Evolutionary conservation across 92 coral and sea anemone genomes (phyloP).

Genomic region (Palythoa caribaeorum): DNA sequence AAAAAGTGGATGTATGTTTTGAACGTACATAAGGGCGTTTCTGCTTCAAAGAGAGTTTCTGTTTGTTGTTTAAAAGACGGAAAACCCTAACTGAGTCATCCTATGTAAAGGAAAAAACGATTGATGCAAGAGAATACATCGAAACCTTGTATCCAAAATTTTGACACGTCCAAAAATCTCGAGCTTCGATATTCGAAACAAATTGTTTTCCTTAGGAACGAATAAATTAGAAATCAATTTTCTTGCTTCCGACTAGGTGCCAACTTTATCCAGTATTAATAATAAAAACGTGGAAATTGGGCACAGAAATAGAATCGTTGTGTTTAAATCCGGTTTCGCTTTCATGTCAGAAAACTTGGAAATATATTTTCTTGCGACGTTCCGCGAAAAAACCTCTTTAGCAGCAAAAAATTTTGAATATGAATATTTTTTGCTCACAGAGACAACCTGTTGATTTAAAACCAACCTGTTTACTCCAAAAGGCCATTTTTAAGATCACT

Average conservation of each 20-base stretch:
- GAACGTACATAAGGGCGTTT: slow-evolving; percentile 36
- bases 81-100: slow-evolving; percentile 11
- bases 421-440: background rate
- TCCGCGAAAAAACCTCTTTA: background rate
- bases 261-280: slow-evolving; percentile 14
- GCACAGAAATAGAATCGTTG: background rate
- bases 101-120: background rate
- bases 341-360: background rate
- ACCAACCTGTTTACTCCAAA: slow-evolving; percentile 72
- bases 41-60: background rate
- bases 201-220: slow-evolving; percentile 1
- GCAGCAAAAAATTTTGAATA: background rate
- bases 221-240: slow-evolving; percentile 33
- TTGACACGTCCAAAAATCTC: background rate
- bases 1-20: slow-evolving; percentile 27
- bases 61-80: slow-evolving; percentile 1
- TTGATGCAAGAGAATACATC: background rate
- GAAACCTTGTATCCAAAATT: slow-evolving; percentile 8
- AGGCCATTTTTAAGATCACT: slow-evolving; percentile 78
- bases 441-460: slow-evolving; percentile 90
- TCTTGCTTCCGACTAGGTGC: slow-evolving; percentile 34
- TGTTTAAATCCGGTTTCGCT: background rate
- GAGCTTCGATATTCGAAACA: slow-evolving; percentile 29
- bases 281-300: slow-evolving; percentile 4
- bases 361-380: background rate